Evolutionary conservation across 2,888 invertebrate genomes (phyloP), one percentile per base, ranked within the genome.

Genomic region (Creontiades dilutus): DNA sequence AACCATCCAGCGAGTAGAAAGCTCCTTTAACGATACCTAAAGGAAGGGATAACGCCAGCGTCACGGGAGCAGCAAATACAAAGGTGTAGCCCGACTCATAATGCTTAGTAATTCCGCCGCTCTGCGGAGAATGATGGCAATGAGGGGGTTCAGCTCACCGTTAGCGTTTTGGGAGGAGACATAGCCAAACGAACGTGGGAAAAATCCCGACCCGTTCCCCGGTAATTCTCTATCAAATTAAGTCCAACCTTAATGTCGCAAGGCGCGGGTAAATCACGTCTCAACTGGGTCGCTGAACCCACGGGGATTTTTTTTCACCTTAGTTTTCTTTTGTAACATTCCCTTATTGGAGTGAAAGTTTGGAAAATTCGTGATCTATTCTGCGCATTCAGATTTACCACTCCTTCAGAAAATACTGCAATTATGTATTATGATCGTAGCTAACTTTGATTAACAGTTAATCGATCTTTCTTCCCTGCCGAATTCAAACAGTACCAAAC

Each of bases 181-280:
- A 57, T 85, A 85, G 85, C 57, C 37, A 61, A 47, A 85, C 47
- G 57, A 85, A 86, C 86, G 86, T 86, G 86, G 86, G 86, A 86
- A 86, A 75, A 86, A 47, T 86, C 47, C 47, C 19, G 85, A 14
- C 68, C 68, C 23, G 68, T 11, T 68, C 12, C 68, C 68, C 9
- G 19, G 86, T 86, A 86, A 86, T 75, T 86, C 86, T 75, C 37
- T 86, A 68, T 75, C 86, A 75, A 86, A 86, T 86, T 86, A 86
- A 86, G 86, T 86, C 75, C 68, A 27, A 75, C 86, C 85, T 85
- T 86, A 75, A 86, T 86, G 86, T 86, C 86, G 75, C 75, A 16
- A 82, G 48, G 23, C 47, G 86, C 61, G 68, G 86, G 86, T 86
- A 86, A 86, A 86, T 86, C 86, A 86, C 86, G 86, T 68, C 57